Evolutionary conservation across 1,140 invertebrate genomes (phyloP).

Genomic region (Drosophila ogumai): DNA sequence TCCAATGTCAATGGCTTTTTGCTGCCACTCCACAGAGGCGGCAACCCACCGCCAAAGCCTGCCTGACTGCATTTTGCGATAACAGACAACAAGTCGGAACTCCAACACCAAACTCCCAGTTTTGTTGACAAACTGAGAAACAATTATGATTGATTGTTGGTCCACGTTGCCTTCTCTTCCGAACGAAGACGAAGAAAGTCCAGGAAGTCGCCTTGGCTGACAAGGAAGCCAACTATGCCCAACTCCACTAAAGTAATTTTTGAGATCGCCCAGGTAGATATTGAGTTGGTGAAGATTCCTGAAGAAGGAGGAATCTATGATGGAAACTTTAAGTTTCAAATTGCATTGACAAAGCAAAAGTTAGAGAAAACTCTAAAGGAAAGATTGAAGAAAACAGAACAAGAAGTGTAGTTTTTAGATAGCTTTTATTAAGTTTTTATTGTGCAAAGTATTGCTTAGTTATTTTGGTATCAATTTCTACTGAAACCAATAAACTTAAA

Average conservation of each 20-base stretch:
- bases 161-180: slow-evolving; percentile 16
- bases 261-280: slow-evolving; percentile 29
- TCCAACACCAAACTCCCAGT: slow-evolving; percentile 52
- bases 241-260: slow-evolving; percentile 25
- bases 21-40: slow-evolving; percentile 44
- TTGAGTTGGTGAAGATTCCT: slow-evolving; percentile 16
- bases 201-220: slow-evolving; percentile 32
- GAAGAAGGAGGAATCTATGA: slow-evolving; percentile 16
- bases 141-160: slow-evolving; percentile 79
- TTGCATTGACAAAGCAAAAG: slow-evolving; percentile 7
- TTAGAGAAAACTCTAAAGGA: not conserved
- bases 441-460: not conserved
- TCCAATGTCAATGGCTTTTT: slow-evolving; percentile 69
- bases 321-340: slow-evolving; percentile 36
- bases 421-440: not conserved
- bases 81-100: slow-evolving; percentile 58
- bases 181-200: slow-evolving; percentile 20
- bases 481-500: too few relatives aligned
- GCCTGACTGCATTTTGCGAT: slow-evolving; percentile 68
- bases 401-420: not conserved
- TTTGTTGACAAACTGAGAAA: slow-evolving; percentile 80
- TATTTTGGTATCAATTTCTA: not conserved
- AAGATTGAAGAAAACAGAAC: not conserved
- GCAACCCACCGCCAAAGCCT: slow-evolving; percentile 31
- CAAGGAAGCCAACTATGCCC: slow-evolving; percentile 18